Evolutionary conservation across 2,888 invertebrate species (phyloP).

Genomic region (Dryadula phaetusa): DNA sequence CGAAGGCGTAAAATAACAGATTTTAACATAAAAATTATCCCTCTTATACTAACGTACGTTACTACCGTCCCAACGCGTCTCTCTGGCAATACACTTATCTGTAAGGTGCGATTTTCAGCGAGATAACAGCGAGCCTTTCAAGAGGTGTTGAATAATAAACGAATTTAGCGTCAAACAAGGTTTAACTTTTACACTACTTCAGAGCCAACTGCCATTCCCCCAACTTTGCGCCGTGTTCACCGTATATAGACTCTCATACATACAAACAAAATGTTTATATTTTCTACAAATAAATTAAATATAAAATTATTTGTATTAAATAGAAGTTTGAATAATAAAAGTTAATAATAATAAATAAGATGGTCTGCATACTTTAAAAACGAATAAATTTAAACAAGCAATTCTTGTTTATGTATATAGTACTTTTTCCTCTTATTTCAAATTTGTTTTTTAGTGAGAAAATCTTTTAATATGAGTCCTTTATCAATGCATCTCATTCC

Average conservation of each 20-base stretch:
- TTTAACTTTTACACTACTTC: constrained; percentile 40
- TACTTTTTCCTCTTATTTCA: too few relatives aligned
- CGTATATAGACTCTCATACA: not conserved
- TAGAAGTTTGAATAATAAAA: too few relatives aligned
- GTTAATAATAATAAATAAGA: too few relatives aligned
- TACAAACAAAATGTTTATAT: constrained; percentile 3
- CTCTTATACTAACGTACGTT: not conserved
- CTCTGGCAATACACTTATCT: constrained; percentile 26
- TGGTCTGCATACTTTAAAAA: too few relatives aligned
- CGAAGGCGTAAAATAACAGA: not conserved
- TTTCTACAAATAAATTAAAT: too few relatives aligned
- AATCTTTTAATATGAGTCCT: too few relatives aligned
- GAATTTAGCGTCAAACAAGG: constrained; percentile 36
- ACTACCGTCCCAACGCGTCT: constrained; percentile 1
- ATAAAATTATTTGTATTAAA: too few relatives aligned
- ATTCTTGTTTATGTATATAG: too few relatives aligned
- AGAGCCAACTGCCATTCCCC: constrained; percentile 29
- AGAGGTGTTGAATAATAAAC: constrained; percentile 39
- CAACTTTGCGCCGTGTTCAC: constrained; percentile 2
- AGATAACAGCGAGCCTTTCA: constrained; percentile 32
- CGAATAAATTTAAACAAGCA: too few relatives aligned
- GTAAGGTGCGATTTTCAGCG: constrained; percentile 31
- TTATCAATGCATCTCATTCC: too few relatives aligned
- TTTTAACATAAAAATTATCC: constrained; percentile 2
- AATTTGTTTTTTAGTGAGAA: too few relatives aligned